phyloP scores from a whole-genome alignment of 2,888 invertebrate genomes.

The Coenonympha arcania region DNA sequence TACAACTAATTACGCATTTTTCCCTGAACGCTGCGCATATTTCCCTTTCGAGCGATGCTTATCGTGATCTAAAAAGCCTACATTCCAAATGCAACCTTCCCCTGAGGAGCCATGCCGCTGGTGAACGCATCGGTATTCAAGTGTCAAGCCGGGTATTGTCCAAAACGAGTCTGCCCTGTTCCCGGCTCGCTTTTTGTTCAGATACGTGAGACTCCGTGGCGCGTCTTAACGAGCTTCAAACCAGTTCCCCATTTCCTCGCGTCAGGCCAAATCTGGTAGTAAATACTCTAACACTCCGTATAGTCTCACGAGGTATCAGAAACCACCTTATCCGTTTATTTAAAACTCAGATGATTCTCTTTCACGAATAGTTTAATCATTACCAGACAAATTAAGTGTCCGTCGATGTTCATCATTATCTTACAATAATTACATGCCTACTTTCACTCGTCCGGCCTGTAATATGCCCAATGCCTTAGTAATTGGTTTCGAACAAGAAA shows the following conservation, averaged over 20 bases:
- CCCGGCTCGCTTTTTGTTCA: constrained; percentile 58
- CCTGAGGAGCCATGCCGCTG: constrained; percentile 29
- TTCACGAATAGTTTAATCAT: constrained; percentile 13
- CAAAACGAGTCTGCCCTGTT: constrained; percentile 57
- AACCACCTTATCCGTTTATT: constrained; percentile 19
- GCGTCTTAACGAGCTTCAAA: constrained; percentile 65
- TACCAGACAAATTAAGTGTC: constrained; percentile 15
- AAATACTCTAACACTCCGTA: constrained; percentile 51
- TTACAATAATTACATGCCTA: constrained; percentile 44
- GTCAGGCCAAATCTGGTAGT: constrained; percentile 63
- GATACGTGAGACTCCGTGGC: constrained; percentile 65
- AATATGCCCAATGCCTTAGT: constrained; percentile 43
- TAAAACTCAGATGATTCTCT: not conserved
- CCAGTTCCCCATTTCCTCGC: constrained; percentile 61
- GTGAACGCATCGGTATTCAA: constrained; percentile 62
- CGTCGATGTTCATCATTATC: constrained; percentile 15
- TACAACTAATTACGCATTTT: constrained; percentile 3
- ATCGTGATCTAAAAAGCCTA: constrained; percentile 25
- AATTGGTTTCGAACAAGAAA: constrained; percentile 54
- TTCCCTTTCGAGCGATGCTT: constrained; percentile 5
- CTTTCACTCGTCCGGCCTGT: constrained; percentile 57
- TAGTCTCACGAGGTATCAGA: constrained; percentile 42
- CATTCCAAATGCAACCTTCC: constrained; percentile 29
- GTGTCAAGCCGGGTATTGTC: constrained; percentile 62
- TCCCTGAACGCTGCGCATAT: not conserved